A percentile compares a stretch with the other conserved stretches of the same genome.
These are phyloP conservation scores for Diglossa cyanea DNA, from an alignment of 2,797 vertebrate genomes.

Conservation along the genomic window DNA sequence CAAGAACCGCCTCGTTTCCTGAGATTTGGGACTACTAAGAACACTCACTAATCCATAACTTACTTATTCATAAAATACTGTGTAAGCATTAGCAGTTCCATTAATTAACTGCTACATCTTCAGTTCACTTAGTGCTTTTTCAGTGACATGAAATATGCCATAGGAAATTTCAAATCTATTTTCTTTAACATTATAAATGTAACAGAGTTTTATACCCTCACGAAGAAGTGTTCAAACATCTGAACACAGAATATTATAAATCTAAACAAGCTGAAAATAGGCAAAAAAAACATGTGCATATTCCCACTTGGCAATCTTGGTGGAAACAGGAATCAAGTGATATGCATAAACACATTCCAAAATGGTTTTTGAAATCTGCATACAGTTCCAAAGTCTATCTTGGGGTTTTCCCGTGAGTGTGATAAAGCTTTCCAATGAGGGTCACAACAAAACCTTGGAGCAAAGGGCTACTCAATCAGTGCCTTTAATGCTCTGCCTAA, in stretches of 20 bases:
- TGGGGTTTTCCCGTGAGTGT: neutral
- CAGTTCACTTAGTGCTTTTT: neutral
- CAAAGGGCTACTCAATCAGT: neutral
- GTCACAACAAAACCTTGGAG: neutral
- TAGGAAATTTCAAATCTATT: neutral
- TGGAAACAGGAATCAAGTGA: neutral
- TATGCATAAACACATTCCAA: neutral
- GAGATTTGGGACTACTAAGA: neutral
- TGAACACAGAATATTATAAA: neutral
- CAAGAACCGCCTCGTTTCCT: neutral
- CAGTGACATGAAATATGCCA: neutral
- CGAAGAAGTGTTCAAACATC: neutral
- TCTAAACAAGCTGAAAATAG: neutral
- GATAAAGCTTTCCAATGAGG: neutral
- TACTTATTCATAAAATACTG: neutral
- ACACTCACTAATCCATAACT: neutral
- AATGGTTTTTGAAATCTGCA: neutral
- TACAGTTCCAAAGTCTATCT: accelerated
- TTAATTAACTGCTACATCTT: neutral
- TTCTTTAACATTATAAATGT: neutral
- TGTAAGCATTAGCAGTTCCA: neutral
- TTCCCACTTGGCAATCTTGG: neutral
- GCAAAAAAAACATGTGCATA: neutral
- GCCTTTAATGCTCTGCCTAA: neutral
- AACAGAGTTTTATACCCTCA: neutral